Evolutionary conservation across 2,797 vertebrate genomes (phyloP), one percentile per base, ranked within the genome.

Genomic region (Hemitrygon akajei): DNA sequence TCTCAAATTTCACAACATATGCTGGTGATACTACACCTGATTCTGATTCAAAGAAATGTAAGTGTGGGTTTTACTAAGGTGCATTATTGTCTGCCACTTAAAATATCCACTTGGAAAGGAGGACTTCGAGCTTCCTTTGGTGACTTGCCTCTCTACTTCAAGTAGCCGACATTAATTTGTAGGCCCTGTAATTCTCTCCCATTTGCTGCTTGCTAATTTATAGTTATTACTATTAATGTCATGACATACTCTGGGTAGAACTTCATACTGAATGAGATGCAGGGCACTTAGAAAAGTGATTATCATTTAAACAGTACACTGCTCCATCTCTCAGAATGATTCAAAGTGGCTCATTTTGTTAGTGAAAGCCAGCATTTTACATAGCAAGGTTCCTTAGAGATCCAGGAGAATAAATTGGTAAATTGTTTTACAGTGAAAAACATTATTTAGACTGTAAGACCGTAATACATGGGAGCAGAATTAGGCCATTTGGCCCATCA

Each of bases 201-300:
- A 87, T 63, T 27, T 63, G 56, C 60, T 87, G 87, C 58, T n/a
- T 58, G 47, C 60, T 87, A 87, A 87, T 87, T n/a, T 87, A 87
- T 63, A 87, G 58, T 63, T 56, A 60, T 9, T 30, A 18, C 30
- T 1, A 14, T 18, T 87, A 63, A 63, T 60, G 56, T 27, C 58
- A 87, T 87, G 58, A 87, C 58, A 58, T n/a, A 56, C 56, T 63
- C 56, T 60, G n/a, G 14, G n/a, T 27, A 63, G 58, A 87, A 87
- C 27, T 34, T 58, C 6, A 27, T 7, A 47, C 81, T 58, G 40
- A 84, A 58, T 84, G 40, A 84, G 81, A 87, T 63, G 16, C 58
- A 47, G 27, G 12, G 30, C 30, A n/a, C 7, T 18, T 5, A 58
- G 30, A 86, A 63, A 27, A 87, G 58, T 60, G 58, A 63, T 18